Evolutionary conservation across 2,888 invertebrate species (phyloP).

Genomic region (Choreutis nemorana): DNA sequence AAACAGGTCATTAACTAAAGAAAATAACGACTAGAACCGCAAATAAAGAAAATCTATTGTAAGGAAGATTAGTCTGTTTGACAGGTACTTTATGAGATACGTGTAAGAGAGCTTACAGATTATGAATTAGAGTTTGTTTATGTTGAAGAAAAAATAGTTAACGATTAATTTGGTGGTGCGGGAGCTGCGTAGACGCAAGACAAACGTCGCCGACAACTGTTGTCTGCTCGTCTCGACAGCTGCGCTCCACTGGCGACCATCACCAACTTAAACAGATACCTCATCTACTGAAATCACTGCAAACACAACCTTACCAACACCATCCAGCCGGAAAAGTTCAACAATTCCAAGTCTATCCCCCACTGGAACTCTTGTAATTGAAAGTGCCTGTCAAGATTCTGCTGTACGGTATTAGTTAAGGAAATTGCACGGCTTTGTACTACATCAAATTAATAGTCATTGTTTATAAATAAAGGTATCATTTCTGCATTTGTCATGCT

Average conservation of each 20-base stretch:
- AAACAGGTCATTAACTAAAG: too few species aligned
- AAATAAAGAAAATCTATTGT: too few species aligned
- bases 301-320: slow-evolving; percentile 3
- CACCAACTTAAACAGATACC: slow-evolving; percentile 10
- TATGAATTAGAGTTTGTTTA: too few species aligned
- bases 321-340: slow-evolving; percentile 9
- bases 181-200: slow-evolving; percentile 35
- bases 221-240: slow-evolving; percentile 60
- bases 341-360: slow-evolving; percentile 1
- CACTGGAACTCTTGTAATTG: slow-evolving; percentile 32
- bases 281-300: slow-evolving; percentile 8
- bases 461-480: slow-evolving; percentile 33
- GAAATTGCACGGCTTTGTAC: slow-evolving; percentile 35
- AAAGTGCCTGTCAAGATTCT: slow-evolving; percentile 40
- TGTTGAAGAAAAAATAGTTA: slow-evolving; percentile 32
- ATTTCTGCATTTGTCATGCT: slow-evolving; percentile 14
- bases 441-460: slow-evolving; percentile 34
- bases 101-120: too few species aligned
- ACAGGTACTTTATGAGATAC: too few species aligned
- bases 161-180: slow-evolving; percentile 12
- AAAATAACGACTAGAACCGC: too few species aligned
- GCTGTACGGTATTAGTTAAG: slow-evolving; percentile 45
- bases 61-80: too few species aligned
- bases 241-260: slow-evolving; percentile 45
- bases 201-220: slow-evolving; percentile 57